Evolutionary conservation across 2,888 invertebrate species (phyloP).

Genomic region (Cephus sareptanus): DNA sequence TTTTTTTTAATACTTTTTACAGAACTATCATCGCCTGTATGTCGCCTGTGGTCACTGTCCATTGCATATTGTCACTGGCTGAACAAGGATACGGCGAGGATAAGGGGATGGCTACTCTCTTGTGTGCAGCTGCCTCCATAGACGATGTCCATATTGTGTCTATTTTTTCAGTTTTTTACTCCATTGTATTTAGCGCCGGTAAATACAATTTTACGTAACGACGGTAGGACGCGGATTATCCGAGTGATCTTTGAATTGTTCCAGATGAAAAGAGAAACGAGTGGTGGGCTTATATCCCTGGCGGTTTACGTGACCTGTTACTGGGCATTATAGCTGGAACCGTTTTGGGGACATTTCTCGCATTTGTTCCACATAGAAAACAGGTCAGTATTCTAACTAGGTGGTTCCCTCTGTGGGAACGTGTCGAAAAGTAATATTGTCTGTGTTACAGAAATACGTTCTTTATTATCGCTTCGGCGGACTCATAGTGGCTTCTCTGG

Average conservation of each 20-base stretch:
- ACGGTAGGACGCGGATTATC: too few relatives aligned
- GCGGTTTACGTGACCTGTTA: conserved; percentile 68
- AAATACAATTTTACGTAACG: conserved; percentile 22
- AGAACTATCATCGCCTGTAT: conserved; percentile 56
- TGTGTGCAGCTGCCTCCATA: conserved; percentile 77
- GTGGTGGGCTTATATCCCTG: conserved; percentile 54
- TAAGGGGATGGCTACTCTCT: conserved; percentile 80
- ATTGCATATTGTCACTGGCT: conserved; percentile 52
- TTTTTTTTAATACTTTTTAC: not conserved
- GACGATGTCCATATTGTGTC: conserved; percentile 84
- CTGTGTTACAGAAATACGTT: conserved; percentile 45
- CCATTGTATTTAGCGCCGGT: conserved; percentile 75
- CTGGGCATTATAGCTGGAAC: conserved; percentile 74
- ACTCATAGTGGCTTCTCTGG: conserved; percentile 49
- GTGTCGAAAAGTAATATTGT: not conserved
- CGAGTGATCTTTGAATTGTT: not conserved
- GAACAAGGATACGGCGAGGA: conserved; percentile 75
- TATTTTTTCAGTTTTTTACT: conserved; percentile 75
- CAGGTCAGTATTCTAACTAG: conserved; percentile 56
- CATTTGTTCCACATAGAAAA: conserved; percentile 71
- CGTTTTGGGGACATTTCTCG: conserved; percentile 71
- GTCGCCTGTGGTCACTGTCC: conserved; percentile 59
- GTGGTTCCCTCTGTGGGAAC: too few relatives aligned
- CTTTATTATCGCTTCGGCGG: conserved; percentile 44
- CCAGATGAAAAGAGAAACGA: conserved; percentile 33